Evolutionary conservation across 2,797 vertebrate genomes (phyloP).

Genomic region (Pangasius krempfi): DNA sequence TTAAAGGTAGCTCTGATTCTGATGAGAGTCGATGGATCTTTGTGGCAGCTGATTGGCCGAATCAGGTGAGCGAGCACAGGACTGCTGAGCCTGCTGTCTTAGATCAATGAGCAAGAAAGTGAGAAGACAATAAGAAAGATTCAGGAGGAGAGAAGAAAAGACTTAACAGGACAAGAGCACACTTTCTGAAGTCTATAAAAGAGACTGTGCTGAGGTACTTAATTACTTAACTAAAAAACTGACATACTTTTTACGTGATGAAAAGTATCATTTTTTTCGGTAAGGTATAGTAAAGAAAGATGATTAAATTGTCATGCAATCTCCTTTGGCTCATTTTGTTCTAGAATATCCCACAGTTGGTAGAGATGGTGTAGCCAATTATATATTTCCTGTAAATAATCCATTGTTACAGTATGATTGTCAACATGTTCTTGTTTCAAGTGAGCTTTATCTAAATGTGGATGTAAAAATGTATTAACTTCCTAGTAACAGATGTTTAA

Average conservation of each 20-base stretch:
- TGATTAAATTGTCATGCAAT: neutral
- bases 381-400: neutral
- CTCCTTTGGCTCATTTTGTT: neutral
- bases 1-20: constrained; percentile 21
- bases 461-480: neutral
- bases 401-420: neutral
- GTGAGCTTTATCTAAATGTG: neutral
- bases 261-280: neutral
- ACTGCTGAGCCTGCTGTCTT: constrained; percentile 35
- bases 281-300: neutral
- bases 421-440: neutral
- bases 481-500: neutral
- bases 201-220: neutral
- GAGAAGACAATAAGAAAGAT: constrained; percentile 15
- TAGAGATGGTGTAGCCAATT: neutral
- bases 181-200: neutral
- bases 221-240: neutral
- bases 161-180: constrained; percentile 1
- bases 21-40: constrained; percentile 33
- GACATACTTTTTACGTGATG: neutral
- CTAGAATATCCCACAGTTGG: neutral
- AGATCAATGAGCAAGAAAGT: constrained; percentile 35
- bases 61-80: neutral
- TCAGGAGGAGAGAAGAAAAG: neutral
- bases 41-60: neutral